Evolutionary conservation across 1,140 invertebrate genomes (phyloP), one percentile per base, ranked within the genome.

Genomic region (Megalopta genalis): DNA sequence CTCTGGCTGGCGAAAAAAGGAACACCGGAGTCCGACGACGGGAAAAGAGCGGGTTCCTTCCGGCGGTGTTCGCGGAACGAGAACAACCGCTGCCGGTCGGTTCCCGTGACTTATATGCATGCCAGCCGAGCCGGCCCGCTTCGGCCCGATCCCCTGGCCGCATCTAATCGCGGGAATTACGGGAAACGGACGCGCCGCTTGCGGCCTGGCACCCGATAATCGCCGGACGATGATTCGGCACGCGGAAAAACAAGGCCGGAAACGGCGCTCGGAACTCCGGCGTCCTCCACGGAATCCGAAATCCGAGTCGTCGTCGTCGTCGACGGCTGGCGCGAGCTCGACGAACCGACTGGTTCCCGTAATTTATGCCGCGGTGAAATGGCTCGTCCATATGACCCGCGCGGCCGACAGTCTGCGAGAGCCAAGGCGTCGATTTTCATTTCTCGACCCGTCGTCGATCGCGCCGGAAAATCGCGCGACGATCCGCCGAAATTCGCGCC

Each of bases 131-230:
- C 7, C 42, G 52, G 18, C 39, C 21, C 65, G 39, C n/a, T 69
- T 57, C 37, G 73, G 60, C 49, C 74, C 74, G 82, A 25, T 81
- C 81, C 74, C 62, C 1, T 21, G 21, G 25, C 69, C 18, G 66
- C 73, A 32, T 70, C 70, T 84, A 72, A 84, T 85, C 84, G 74
- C 49, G 7, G 42, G 54, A 67, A 76, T 84, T 78, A 64, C 57
- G 79, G 32, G n/a, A 83, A 80, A 21, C 16, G 37, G 59, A 52
- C 49, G 32, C 42, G 62, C 14, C 63, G 52, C n/a, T 32, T 49
- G 69, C 62, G 80, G 10, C 59, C 37, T 5, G 52, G 14, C 16
- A 4, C 14, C 21, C 16, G 57, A 60, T 80, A 80, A 84, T 63
- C 70, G 52, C 7, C 12, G 10, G 18, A 42, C 57, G 21, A 63